Percentiles rank a stretch among this genome's conserved stretches.
Evolutionary conservation across 2,113 vertebrate species (phyloP).

Genomic region (Gobio gobio): DNA sequence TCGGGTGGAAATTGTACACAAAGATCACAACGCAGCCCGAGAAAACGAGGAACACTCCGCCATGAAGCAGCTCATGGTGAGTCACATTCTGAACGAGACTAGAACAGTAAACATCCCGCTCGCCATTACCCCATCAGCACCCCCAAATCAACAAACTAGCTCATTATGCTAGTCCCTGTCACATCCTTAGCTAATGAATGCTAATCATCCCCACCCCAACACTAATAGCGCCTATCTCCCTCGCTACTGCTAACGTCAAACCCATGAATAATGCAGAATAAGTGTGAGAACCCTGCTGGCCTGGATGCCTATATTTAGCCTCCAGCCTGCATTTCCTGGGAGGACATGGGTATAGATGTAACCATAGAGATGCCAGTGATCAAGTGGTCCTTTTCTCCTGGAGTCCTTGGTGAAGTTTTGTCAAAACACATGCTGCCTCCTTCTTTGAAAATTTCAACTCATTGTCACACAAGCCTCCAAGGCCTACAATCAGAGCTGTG

Average conservation of each 20-base stretch:
- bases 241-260: constrained; percentile 35
- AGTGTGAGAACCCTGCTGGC: constrained; percentile 40
- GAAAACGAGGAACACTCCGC: constrained; percentile 90
- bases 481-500: constrained; percentile 18
- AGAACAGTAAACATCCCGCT: background rate
- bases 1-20: constrained; percentile 97
- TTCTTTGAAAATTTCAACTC: constrained; percentile 33
- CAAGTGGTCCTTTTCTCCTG: constrained; percentile 29
- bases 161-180: constrained; percentile 44
- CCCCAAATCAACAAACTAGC: constrained; percentile 31
- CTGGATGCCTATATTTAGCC: constrained; percentile 66
- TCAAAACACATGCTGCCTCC: constrained; percentile 37
- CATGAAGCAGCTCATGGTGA: constrained; percentile 99
- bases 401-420: constrained; percentile 12
- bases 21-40: constrained; percentile 88
- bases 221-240: constrained; percentile 54
- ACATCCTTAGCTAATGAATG: constrained; percentile 61
- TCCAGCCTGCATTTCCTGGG: constrained; percentile 31
- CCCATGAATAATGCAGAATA: constrained; percentile 60
- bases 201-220: constrained; percentile 48
- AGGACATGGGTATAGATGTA: constrained; percentile 48
- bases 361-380: constrained; percentile 59
- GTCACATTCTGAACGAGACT: constrained; percentile 56
- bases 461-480: background rate
- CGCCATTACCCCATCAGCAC: background rate